phyloP scores from a whole-genome alignment of 1,140 invertebrate species.

The Papilio xuthus region DNA sequence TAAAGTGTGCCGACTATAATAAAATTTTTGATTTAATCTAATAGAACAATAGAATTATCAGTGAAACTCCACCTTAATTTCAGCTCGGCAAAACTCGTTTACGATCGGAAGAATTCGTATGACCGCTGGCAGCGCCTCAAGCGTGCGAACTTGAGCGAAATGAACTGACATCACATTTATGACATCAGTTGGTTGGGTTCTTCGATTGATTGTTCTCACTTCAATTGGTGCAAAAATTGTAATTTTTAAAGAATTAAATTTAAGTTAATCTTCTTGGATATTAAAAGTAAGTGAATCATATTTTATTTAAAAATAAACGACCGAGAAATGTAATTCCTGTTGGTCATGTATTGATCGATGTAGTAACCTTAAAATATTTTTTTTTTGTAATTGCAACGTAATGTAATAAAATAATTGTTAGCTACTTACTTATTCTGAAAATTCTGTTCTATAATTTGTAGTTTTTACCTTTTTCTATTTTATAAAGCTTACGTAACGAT shows the following conservation, averaged over 20 bases:
- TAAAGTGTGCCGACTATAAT: not conserved
- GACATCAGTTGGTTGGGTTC: slow-evolving; percentile 19
- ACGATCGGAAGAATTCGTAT: not conserved
- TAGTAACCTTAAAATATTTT: not conserved
- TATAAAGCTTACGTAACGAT: slow-evolving; percentile 69
- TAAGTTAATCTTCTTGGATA: slow-evolving; percentile 21
- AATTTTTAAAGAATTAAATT: slow-evolving; percentile 19
- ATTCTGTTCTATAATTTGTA: not conserved
- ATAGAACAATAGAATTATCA: not conserved
- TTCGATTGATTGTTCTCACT: slow-evolving; percentile 1
- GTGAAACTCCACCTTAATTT: not conserved
- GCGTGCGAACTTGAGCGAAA: not conserved
- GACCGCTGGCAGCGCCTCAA: slow-evolving; percentile 21
- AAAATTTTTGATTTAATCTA: not conserved
- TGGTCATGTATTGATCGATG: not conserved
- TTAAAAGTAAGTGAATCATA: slow-evolving; percentile 30
- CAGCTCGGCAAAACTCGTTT: slow-evolving; percentile 12
- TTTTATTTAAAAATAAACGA: not conserved
- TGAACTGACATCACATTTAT: slow-evolving; percentile 22
- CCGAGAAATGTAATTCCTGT: not conserved
- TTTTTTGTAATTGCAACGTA: not conserved
- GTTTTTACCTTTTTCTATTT: slow-evolving; percentile 34
- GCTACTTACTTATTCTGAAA: not conserved
- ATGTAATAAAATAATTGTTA: not conserved
- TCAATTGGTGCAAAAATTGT: not conserved